Base-by-base conservation (phyloP, 1,140 invertebrate species). In the Lordiphosa collinella region DNA sequence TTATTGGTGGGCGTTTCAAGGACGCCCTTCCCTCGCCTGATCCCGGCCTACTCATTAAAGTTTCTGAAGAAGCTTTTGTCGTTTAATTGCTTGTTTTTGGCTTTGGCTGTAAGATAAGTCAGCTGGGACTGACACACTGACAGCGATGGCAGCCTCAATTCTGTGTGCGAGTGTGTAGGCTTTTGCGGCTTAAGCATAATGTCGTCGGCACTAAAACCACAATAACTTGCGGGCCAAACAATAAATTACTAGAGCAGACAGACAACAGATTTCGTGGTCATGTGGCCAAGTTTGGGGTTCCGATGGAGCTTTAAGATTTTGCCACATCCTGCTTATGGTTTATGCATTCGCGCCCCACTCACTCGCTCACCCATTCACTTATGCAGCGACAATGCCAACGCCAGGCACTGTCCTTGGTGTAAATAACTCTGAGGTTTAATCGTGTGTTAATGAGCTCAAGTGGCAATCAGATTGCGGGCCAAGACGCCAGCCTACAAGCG, bases 401-500 rank as follows among this genome's bases (percentile, higher is more conserved):
- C 16, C 11, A 22, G 37, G 36, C 55, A 10, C 29, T 52, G 52
- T 68, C 43, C 70, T 75, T 56, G 64, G 31, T 40, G 61, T 54
- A 71, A 76, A 76, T 76, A 66, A 70, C 67, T 76, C 73, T 71
- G 60, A 58, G 64, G 75, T 82, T 80, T 75, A 80, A 80, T 71
- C 70, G 75, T 75, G 76, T 80, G 70, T 80, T 80, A 80, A 80
- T 80, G 70, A 74, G 75, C 75, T 80, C 70, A 75, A 80, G 70
- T 80, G 76, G 76, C 75, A 80, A 80, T 80, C 75, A 80, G 75
- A 79, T 79, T 73, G 75, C 75, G 69, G 64, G 49, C 58, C 63
- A 68, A 53, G 74, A 55, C 36, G 52, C 48, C 36, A 52, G 37
- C 32, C 54, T 46, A 58, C 72, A 59, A 44, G 53, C 51, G 36